A percentile compares a stretch with the other conserved stretches of the same genome.
Evolutionary conservation across 2,888 invertebrate genomes (phyloP).

Genomic region (Ormyrus nitidulus): DNA sequence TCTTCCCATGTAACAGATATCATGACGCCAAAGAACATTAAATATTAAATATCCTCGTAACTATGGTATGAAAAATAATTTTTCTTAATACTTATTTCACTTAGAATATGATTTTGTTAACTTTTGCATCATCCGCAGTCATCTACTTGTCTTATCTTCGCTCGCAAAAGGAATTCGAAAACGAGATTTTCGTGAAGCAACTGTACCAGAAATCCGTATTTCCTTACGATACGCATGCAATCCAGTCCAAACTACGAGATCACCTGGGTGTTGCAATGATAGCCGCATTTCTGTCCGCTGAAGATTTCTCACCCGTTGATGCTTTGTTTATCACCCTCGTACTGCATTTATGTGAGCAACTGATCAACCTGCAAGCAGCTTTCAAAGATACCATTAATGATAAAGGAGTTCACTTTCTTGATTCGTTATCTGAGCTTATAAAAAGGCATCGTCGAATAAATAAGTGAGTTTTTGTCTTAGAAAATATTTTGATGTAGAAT

Average conservation of each 20-base stretch:
- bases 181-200: neutral
- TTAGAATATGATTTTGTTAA: too few species aligned
- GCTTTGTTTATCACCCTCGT: constrained; percentile 16
- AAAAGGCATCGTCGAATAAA: constrained; percentile 8
- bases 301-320: constrained; percentile 7
- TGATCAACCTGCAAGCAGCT: constrained; percentile 17
- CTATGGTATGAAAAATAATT: too few species aligned
- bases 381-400: constrained; percentile 8
- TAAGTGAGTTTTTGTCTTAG: neutral
- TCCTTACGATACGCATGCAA: constrained; percentile 18
- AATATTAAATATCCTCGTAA: too few species aligned
- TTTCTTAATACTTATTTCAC: neutral
- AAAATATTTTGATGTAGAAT: neutral
- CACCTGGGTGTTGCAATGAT: constrained; percentile 24
- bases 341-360: constrained; percentile 39
- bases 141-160: neutral
- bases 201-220: constrained; percentile 24
- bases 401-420: neutral
- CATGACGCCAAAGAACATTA: too few species aligned
- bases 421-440: neutral
- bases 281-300: constrained; percentile 1
- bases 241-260: constrained; percentile 38
- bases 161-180: neutral
- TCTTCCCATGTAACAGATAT: too few species aligned
- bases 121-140: neutral